These are phyloP conservation scores for Microplitis manilae DNA, from an alignment of 2,888 invertebrate genomes.

Conservation along the genomic window DNA sequence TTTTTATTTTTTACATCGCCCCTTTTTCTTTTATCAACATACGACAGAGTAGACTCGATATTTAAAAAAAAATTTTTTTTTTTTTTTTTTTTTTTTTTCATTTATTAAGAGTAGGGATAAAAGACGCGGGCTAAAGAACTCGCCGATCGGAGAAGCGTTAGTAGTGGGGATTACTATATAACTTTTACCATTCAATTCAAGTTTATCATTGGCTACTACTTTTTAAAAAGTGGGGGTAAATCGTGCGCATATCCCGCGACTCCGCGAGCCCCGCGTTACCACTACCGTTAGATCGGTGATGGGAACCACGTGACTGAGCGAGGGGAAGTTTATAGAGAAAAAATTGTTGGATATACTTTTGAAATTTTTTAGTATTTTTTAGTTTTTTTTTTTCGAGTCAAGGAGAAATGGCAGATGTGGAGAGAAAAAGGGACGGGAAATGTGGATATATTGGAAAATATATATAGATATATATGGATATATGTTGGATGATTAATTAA, in stretches of 20 bases:
- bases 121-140: conserved; percentile 24
- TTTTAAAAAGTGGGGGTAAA: conserved; percentile 4
- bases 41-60: conserved; percentile 30
- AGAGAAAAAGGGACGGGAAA: no score
- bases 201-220: conserved; percentile 16
- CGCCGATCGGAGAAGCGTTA: not conserved
- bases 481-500: no score
- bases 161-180: not conserved
- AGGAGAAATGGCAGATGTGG: no score
- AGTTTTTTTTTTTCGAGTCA: no score
- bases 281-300: not conserved
- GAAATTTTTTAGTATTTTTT: no score
- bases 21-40: conserved; percentile 23
- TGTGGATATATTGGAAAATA: no score
- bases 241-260: not conserved
- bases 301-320: no score
- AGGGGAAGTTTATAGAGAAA: conserved; percentile 16
- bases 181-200: conserved; percentile 17
- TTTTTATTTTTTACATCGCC: conserved; percentile 25
- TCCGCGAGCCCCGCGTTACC: no score
- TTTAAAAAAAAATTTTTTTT: not conserved
- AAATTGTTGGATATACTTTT: not conserved
- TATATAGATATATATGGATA: no score
- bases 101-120: not conserved
- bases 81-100: no score